Evolutionary conservation across 2,797 vertebrate genomes (phyloP), one percentile per base, ranked within the genome.

Genomic region (Lutjanus campechanus): DNA sequence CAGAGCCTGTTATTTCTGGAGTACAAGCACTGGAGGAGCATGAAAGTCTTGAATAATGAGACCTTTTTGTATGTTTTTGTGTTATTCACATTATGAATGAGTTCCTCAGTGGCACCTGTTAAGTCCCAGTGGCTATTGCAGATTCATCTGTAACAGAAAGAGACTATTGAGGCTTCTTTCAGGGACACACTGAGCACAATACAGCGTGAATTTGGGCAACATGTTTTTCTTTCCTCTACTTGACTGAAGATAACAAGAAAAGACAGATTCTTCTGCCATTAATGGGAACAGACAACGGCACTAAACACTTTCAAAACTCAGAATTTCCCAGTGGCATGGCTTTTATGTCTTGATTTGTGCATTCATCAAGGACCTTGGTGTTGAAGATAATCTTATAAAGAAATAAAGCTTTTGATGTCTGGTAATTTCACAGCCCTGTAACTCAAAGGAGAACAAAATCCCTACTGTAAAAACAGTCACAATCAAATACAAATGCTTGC

Each of bases 301-400:
- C 44, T 19, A 19, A 22, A 47, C 41, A 69, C 55, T 64, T 41
- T 44, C 16, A 58, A 22, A 29, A 60, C 46, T 54, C 22, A 4
- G 40, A 10, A 29, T 64, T 47, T 71, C 19, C 44, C 16, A 43
- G 1, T 22, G 51, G 43, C 29, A 16, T 59, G 11, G 40, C 41
- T 54, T 61, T 66, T 13, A 40, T 36, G 51, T 66, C 20, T 55
- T 41, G 25, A 69, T 73, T 47, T 54, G 25, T 62, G 15, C 3
- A 0, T 55, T 63, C 15, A 49, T 36, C 46, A 40, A 46, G 22
- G 47, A 60, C 10, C 6, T 44, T 16, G 11, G 22, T 44, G 8
- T 22, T 19, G 1, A 54, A 54, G 15, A 56, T 66, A 51, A 75
- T 69, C 64, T 29, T 10, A 29, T 53, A 62, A 51, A 68, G 5